Evolutionary conservation across 2,113 vertebrate species (phyloP).

Genomic region (Rhea pennata): DNA sequence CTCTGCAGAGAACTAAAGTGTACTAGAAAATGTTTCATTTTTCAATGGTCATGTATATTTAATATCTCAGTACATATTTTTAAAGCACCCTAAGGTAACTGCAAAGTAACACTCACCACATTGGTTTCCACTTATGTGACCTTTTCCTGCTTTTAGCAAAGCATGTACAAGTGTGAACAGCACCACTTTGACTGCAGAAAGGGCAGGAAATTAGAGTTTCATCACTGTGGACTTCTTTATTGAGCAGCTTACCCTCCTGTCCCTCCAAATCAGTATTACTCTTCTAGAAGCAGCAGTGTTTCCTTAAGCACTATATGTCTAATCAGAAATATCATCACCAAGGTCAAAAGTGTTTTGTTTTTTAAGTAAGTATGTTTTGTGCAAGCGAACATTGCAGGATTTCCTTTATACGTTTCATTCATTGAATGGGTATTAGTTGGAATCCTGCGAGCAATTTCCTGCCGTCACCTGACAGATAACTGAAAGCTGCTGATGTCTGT

Average conservation of each 20-base stretch:
- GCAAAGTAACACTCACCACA: constrained; percentile 1
- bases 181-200: background rate
- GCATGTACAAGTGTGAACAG: background rate
- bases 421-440: background rate
- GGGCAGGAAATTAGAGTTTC: background rate
- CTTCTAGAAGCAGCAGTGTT: background rate
- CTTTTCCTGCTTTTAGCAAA: constrained; percentile 3
- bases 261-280: background rate
- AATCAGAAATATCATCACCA: background rate
- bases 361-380: background rate
- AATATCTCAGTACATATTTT: background rate
- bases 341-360: background rate
- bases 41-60: background rate
- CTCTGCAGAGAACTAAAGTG: background rate
- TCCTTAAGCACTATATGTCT: accelerated
- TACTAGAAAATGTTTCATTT: background rate
- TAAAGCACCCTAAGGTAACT: background rate
- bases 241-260: background rate
- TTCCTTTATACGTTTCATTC: background rate
- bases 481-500: background rate
- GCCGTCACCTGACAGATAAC: background rate
- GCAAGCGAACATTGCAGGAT: background rate
- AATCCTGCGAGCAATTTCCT: background rate
- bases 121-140: background rate
- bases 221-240: background rate